Conservation (phyloP, 2,888 invertebrate genomes). For the Tillus elongatus region DNA sequence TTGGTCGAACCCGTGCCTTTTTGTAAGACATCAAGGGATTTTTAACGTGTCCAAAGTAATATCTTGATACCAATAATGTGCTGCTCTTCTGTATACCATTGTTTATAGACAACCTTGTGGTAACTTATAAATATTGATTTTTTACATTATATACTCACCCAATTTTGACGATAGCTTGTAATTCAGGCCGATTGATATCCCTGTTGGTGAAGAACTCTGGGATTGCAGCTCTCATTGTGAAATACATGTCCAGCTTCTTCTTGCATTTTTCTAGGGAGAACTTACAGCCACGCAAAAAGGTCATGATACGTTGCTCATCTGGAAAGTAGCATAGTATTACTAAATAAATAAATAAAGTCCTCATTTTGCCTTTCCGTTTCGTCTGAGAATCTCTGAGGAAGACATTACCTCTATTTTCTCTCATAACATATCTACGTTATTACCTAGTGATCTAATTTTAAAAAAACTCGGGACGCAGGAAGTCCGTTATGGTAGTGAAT, state of each 20-base stretch:
- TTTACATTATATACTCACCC: slow-evolving; percentile 66
- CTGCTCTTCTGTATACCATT: no score
- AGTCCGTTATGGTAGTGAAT: no score
- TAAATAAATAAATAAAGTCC: slow-evolving; percentile 8
- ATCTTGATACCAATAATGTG: no score
- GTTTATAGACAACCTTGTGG: no score
- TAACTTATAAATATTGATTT: no score
- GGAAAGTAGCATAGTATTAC: no score
- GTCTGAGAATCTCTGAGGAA: background rate
- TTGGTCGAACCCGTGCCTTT: no score
- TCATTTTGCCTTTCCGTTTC: background rate
- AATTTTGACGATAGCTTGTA: slow-evolving; percentile 58
- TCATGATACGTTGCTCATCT: slow-evolving; percentile 72
- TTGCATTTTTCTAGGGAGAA: slow-evolving; percentile 81
- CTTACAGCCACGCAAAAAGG: slow-evolving; percentile 77
- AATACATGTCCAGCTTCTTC: slow-evolving; percentile 79
- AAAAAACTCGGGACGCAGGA: no score
- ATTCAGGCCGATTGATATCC: slow-evolving; percentile 62
- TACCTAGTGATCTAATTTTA: background rate
- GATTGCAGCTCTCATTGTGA: slow-evolving; percentile 72
- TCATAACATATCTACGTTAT: background rate
- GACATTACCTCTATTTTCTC: background rate
- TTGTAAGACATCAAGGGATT: no score
- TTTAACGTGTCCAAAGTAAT: no score
- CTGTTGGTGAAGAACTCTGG: slow-evolving; percentile 76